Base-by-base conservation (phyloP, 1,140 invertebrate genomes). In the Pseudomyrmex sp. region DNA sequence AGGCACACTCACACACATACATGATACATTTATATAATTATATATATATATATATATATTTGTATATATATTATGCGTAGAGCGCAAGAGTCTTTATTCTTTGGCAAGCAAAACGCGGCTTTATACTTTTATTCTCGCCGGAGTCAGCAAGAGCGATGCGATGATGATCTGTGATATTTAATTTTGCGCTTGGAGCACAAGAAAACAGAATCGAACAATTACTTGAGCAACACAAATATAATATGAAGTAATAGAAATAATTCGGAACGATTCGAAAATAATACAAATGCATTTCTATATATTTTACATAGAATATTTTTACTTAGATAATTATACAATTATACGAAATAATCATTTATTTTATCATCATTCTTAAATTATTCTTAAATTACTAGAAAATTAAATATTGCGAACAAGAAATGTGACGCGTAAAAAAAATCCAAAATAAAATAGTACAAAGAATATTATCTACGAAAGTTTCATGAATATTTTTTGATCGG, bases 1-100 rank as follows among this genome's bases (percentile, higher is more conserved):
- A 89, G 82, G 88, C 88, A 89, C 88, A 89, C 87, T 86, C 88
- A 89, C 88, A 89, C 85, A 89, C 74, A 86, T 89, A 89, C 88
- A 89, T 66, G 70, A 35, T 89, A 89, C 88, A 89, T 89, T 89
- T 89, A 89, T 89, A 83, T 88, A 88, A 86, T 85, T 85, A 73
- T 82, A 35, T 35, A 73, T 82, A 35, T 35, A 73, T 82, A 35
- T 35, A 73, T 82, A 86, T 86, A 86, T 86, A 82, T 87, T 76
- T 86, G 79, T 80, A 80, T 83, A 86, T 86, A 86, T 87, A 86
- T 87, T 82, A 87, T 79, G 82, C 85, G 63, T 86, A 87, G 79
- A 86, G 79, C 80, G 85, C 80, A 88, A 88, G 85, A 88, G 85
- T 88, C 75, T 82, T 88, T 56, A 88, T 88, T 85, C 74, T 83